Conservation (phyloP, 2,888 invertebrate species). For the Atethmia centrago region DNA sequence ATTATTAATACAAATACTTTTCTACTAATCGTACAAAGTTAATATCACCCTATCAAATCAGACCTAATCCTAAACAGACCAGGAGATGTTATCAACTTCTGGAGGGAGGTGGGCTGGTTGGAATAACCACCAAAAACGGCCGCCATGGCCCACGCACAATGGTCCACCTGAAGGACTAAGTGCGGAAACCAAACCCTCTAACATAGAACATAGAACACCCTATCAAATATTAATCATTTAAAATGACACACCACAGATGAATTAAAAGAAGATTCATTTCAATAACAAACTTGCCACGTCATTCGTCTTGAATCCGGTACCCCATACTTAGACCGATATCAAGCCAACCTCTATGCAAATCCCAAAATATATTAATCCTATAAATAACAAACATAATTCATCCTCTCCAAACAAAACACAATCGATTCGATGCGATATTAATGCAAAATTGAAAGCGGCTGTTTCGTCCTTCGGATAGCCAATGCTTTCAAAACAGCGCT, state of each 20-base stretch:
- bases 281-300: not conserved
- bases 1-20: not conserved
- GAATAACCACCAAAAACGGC: too few relatives aligned
- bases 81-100: too few relatives aligned
- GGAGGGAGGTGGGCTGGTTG: too few relatives aligned
- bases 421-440: constrained; percentile 69
- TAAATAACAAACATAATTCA: constrained; percentile 60
- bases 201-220: too few relatives aligned
- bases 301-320: not conserved
- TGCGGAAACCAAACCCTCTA: too few relatives aligned
- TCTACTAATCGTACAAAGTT: not conserved
- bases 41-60: too few relatives aligned
- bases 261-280: not conserved
- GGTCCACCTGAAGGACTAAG: too few relatives aligned
- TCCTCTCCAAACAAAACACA: constrained; percentile 58
- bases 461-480: constrained; percentile 73
- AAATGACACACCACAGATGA: not conserved
- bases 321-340: not conserved
- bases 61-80: too few relatives aligned
- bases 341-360: constrained; percentile 27
- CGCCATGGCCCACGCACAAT: too few relatives aligned
- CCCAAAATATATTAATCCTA: constrained; percentile 45
- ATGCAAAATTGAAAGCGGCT: constrained; percentile 76
- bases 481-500: constrained; percentile 75
- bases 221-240: too few relatives aligned